Evolutionary conservation across 2,888 invertebrate genomes (phyloP), one percentile per base, ranked within the genome.

Genomic region (Agrochola lychnidis): DNA sequence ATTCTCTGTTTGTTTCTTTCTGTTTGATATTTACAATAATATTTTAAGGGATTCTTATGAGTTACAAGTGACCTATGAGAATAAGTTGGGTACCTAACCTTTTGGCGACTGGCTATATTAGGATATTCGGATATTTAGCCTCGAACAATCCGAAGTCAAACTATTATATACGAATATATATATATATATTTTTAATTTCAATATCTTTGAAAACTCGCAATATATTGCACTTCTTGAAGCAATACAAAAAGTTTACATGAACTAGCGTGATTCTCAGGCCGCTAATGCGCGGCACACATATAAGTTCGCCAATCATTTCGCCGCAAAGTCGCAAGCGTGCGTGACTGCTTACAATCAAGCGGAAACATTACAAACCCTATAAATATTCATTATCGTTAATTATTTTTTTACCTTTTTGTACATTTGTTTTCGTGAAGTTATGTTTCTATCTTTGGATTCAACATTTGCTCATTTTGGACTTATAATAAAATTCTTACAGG

Each of bases 301-400:
- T 56, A 73, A 78, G 81, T 88, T 87, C 66, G 83, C 78, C 81
- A 77, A 87, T 84, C 68, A 78, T 81, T 88, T 71, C 61, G 73
- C 81, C 67, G 63, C 86, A 73, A 64, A 79, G 79, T 74, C 61
- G 74, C 73, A 19, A 25, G 69, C 61, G 83, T 86, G 89, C 88
- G 88, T 88, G 88, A 88, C 88, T 80, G 56, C 81, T 79, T 57
- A 88, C 89, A 88, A 88, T 88, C 84, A 88, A 67, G 64, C 82
- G 88, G 82, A 88, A 89, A 88, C 88, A 89, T 89, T 88, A 81
- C 66, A 81, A 77, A 67, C 78, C 82, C 79, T 86, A 89, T 89
- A 86, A 88, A 88, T 88, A 88, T 88, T 89, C 88, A 86, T 82
- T 80, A 88, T 70, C 69, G 75, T 84, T 89, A 85, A 87, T 89